phyloP scores from a whole-genome alignment of 2,797 vertebrate species.

The Etheostoma perlongum region DNA sequence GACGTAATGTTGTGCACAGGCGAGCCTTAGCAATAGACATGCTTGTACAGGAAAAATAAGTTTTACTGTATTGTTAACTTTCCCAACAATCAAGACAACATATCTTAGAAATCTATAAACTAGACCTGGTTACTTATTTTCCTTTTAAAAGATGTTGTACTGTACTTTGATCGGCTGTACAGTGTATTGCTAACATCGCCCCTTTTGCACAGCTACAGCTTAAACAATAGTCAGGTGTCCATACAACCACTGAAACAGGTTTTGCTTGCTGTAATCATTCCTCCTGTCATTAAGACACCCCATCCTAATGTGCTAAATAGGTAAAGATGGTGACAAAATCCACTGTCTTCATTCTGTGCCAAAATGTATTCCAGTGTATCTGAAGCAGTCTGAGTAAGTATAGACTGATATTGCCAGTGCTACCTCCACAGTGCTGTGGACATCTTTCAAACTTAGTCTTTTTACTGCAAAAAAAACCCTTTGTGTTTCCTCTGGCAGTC shows the following conservation, averaged over 20 bases:
- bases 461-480: not conserved
- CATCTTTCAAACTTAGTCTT: not conserved
- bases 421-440: too few species aligned
- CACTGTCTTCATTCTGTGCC: not conserved
- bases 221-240: not conserved
- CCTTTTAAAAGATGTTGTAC: conserved; percentile 42
- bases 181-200: conserved; percentile 39
- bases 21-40: not conserved
- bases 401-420: too few species aligned
- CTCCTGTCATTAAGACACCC: not conserved
- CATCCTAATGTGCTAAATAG: not conserved
- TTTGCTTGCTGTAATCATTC: not conserved
- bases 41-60: not conserved
- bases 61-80: not conserved
- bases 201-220: conserved; percentile 12
- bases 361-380: not conserved
- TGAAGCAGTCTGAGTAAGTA: not conserved
- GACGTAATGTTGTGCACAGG: conserved; percentile 8
- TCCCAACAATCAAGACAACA: not conserved
- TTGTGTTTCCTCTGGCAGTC: not conserved
- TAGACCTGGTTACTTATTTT: conserved; percentile 72
- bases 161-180: conserved; percentile 72
- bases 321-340: not conserved
- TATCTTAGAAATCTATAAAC: conserved; percentile 20
- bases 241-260: not conserved